Evolutionary conservation across 2,113 vertebrate species (phyloP), one percentile per base, ranked within the genome.

Genomic region (Thymallus thymallus): DNA sequence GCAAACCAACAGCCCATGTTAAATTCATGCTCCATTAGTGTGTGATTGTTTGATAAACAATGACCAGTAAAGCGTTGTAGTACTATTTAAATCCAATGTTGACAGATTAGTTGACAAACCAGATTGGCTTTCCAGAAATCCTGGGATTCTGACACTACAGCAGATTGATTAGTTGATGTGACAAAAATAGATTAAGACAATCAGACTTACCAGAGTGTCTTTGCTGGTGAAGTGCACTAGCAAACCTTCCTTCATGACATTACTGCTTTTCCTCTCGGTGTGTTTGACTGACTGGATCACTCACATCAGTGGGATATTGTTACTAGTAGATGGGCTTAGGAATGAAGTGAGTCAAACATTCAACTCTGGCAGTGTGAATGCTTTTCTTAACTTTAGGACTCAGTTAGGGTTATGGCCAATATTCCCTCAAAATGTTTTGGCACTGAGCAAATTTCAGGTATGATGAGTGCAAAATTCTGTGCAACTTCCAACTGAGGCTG

Each of bases 261-360:
- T 93, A 85, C 95, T 95, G 86, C 94, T 95, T 91, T 93, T 96
- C 91, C 95, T 91, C 85, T 96, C 96, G 3, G 93, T 95, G 81
- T 96, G 94, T 69, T 95, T 95, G 70, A 96, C 90, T 73, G 95
- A 96, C 65, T 96, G 95, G 20, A 96, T 95, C 18, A 96, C 94
- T 87, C 95, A 89, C 95, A 96, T 96, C 78, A 96, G 91, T 0
- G 95, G 97, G 84, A 99, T 99, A 86, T 99, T 99, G 93, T 97
- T 99, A 89, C 97, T 99, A 84, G 96, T 95, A 46, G 94, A 96
- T 55, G 96, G 96, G 75, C 93, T 90, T 82, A 18, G 48, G 48
- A 51, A 51, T 18, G 48, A 14, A 18, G 48, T 14, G 14, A 51
- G 35, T 41, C 35, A 41, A 51, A 51, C 48, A 46, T 51, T 4